Evolutionary conservation across 2,113 vertebrate genomes (phyloP).

Genomic region (Phaetusa simplex): DNA sequence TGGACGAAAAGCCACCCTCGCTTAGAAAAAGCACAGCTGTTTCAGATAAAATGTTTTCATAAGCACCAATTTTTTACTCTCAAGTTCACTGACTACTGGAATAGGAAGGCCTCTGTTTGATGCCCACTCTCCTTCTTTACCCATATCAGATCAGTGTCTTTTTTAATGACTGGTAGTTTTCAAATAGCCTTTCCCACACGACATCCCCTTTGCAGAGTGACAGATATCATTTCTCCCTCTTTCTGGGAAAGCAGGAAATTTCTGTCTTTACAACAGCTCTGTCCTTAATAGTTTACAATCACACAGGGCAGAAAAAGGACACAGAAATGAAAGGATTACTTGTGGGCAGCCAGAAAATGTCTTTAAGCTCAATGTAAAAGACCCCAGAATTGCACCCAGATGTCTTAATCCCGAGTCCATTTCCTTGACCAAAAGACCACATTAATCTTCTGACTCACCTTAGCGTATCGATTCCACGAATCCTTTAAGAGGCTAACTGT

Average conservation of each 20-base stretch:
- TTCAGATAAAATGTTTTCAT: background rate
- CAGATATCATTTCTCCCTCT: background rate
- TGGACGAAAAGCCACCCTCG: background rate
- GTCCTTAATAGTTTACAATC: background rate
- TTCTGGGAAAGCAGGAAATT: background rate
- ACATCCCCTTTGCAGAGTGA: background rate
- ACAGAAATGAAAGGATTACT: background rate
- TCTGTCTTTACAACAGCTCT: background rate
- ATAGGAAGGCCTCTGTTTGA: background rate
- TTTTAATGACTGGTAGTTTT: background rate
- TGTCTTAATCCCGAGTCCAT: background rate
- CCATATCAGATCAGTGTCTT: background rate
- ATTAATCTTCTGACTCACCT: background rate
- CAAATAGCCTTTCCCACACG: background rate
- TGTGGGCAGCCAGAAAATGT: background rate
- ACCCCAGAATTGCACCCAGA: rapidly evolving
- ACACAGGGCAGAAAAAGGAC: background rate
- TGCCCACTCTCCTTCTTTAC: background rate
- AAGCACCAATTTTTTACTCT: background rate
- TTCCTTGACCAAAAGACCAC: background rate
- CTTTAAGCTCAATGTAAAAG: background rate
- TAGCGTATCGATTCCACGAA: background rate
- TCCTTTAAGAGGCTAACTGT: background rate
- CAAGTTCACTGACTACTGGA: background rate
- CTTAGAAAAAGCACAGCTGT: background rate